A percentile compares a stretch with the other conserved stretches of the same genome.
Evolutionary conservation across 2,797 vertebrate species (phyloP).

Genomic region (Tinamus major): DNA sequence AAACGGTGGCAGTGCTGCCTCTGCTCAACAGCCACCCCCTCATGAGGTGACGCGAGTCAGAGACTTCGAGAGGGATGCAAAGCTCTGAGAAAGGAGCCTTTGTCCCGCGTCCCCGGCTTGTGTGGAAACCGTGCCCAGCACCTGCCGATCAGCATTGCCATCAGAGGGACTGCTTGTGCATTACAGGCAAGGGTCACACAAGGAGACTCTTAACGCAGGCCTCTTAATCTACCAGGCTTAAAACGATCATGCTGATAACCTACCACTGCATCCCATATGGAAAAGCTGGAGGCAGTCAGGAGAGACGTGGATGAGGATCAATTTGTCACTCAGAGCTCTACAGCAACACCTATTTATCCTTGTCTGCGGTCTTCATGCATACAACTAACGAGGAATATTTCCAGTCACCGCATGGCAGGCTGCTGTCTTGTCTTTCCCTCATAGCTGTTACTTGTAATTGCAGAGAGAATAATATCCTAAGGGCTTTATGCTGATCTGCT

Average conservation of each 20-base stretch:
- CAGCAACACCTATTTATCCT: background rate
- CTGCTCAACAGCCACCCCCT: slow-evolving; percentile 29
- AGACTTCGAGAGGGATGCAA: slow-evolving; percentile 31
- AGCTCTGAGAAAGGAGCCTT: slow-evolving; percentile 67
- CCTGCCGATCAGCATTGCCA: slow-evolving; percentile 44
- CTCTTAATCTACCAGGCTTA: slow-evolving; percentile 18
- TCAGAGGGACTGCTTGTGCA: slow-evolving; percentile 13
- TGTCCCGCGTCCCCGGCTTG: slow-evolving; percentile 29
- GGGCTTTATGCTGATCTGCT: slow-evolving; percentile 50
- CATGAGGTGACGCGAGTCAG: slow-evolving; percentile 54
- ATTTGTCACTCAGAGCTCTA: slow-evolving; percentile 16
- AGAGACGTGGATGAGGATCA: background rate
- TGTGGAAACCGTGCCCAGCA: background rate
- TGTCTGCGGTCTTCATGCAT: background rate
- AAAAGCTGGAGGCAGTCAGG: background rate
- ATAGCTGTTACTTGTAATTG: slow-evolving; percentile 37
- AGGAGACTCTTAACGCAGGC: background rate
- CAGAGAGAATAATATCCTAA: slow-evolving; percentile 37
- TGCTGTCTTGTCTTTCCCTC: background rate
- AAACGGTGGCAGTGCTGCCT: slow-evolving; percentile 36
- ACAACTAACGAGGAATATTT: background rate
- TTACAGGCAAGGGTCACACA: slow-evolving; percentile 5
- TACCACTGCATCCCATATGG: background rate
- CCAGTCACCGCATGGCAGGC: background rate
- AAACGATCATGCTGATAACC: background rate